These are phyloP conservation scores for Poliocrania exsul DNA, from an alignment of 2,797 vertebrate species.

Conservation along the genomic window DNA sequence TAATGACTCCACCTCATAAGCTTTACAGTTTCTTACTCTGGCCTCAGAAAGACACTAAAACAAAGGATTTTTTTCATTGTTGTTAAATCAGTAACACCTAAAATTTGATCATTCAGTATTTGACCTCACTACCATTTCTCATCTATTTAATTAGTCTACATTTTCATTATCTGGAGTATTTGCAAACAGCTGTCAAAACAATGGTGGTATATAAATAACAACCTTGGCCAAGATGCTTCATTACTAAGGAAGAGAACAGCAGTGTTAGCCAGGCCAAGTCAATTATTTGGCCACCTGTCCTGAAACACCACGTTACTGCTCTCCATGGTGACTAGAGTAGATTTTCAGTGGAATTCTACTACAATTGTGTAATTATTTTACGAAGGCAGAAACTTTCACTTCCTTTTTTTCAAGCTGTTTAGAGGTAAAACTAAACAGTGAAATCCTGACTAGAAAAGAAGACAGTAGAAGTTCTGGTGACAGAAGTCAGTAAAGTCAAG, in stretches of 20 bases:
- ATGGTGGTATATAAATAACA: background rate
- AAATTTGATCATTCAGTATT: background rate
- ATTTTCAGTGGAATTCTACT: background rate
- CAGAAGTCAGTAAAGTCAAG: background rate
- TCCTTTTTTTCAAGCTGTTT: background rate
- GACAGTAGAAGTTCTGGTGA: background rate
- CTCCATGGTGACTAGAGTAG: background rate
- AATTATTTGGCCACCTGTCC: conserved; percentile 29
- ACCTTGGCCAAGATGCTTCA: background rate
- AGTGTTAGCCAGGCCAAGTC: background rate
- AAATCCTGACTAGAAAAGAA: background rate
- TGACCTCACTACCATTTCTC: background rate
- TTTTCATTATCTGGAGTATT: background rate
- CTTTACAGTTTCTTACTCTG: background rate
- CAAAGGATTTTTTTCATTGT: background rate
- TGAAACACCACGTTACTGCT: background rate
- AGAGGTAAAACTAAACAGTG: background rate
- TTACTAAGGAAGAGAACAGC: background rate
- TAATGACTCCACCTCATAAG: background rate
- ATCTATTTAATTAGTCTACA: background rate
- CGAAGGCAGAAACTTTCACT: background rate
- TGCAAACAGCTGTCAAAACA: conserved; percentile 40
- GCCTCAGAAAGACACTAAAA: background rate
- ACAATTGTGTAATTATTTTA: background rate
- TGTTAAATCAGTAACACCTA: background rate